These are phyloP conservation scores for Riparia riparia DNA, from an alignment of 2,113 vertebrate species.

Conservation along the genomic window DNA sequence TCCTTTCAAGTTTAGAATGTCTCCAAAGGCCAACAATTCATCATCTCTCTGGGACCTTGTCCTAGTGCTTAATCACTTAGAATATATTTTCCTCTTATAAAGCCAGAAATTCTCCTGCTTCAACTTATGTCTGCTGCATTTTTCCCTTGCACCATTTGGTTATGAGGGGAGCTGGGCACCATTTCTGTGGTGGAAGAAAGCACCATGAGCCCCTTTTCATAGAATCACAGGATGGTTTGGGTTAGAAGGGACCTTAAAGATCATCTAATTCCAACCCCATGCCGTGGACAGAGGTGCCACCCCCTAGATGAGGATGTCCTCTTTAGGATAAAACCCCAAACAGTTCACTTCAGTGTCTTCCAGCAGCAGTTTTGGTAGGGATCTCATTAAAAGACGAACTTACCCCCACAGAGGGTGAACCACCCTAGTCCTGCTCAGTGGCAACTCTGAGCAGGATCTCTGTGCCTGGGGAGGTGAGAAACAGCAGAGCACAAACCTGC, in stretches of 20 bases:
- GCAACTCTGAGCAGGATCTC: accelerated
- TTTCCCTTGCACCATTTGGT: not conserved
- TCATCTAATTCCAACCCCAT: not conserved
- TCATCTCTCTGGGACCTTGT: not conserved
- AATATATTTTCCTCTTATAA: not conserved
- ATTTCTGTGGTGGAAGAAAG: not conserved
- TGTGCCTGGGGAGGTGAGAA: not conserved
- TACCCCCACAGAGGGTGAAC: accelerated
- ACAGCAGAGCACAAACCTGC: not conserved
- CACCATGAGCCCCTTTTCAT: accelerated
- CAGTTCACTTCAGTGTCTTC: not conserved
- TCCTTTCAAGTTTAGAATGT: not conserved
- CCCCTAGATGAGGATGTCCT: too few relatives aligned
- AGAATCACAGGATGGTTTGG: not conserved
- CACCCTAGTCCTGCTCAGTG: not conserved
- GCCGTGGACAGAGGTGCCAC: not conserved
- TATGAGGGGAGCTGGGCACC: not conserved
- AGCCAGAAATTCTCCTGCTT: not conserved
- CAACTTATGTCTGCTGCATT: not conserved
- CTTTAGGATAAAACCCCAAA: accelerated
- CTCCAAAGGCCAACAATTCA: not conserved
- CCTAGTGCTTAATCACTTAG: not conserved
- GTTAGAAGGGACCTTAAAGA: not conserved
- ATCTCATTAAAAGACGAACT: not conserved
- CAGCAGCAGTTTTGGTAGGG: not conserved